Conservation (phyloP, 1,140 invertebrate species). For the Drosophila takahashii region DNA sequence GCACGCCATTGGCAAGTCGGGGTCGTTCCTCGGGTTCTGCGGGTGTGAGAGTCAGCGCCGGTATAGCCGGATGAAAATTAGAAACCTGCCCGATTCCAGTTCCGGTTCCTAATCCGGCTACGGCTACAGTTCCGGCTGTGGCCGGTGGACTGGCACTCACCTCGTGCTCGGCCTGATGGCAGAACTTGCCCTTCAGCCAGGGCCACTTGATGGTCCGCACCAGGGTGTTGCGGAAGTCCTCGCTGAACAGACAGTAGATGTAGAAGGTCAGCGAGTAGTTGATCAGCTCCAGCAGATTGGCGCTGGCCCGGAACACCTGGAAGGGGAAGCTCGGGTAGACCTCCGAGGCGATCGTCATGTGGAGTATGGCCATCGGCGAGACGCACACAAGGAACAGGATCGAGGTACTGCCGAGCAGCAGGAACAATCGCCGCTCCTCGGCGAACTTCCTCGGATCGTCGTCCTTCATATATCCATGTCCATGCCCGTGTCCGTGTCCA, state of each 20-base stretch:
- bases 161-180: slow-evolving; percentile 73
- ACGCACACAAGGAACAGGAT: slow-evolving; percentile 91
- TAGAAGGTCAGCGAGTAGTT: slow-evolving; percentile 93
- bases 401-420: slow-evolving; percentile 90
- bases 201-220: slow-evolving; percentile 88
- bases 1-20: slow-evolving; percentile 64
- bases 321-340: slow-evolving; percentile 88
- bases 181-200: slow-evolving; percentile 79
- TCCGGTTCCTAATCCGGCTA: slow-evolving; percentile 7
- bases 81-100: slow-evolving; percentile 21
- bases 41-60: slow-evolving; percentile 50
- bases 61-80: slow-evolving; percentile 45
- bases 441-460: slow-evolving; percentile 89
- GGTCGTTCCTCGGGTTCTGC: slow-evolving; percentile 42
- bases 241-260: slow-evolving; percentile 91
- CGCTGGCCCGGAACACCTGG: slow-evolving; percentile 90
- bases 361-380: slow-evolving; percentile 91
- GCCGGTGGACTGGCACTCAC: slow-evolving; percentile 74
- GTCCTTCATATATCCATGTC: slow-evolving; percentile 76
- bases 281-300: slow-evolving; percentile 90
- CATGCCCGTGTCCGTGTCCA: slow-evolving; percentile 21
- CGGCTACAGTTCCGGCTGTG: slow-evolving; percentile 56
- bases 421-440: slow-evolving; percentile 89
- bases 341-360: slow-evolving; percentile 88
- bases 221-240: slow-evolving; percentile 90